These are phyloP conservation scores for Eledona agricola DNA, from an alignment of 2,888 invertebrate genomes.

Conservation along the genomic window DNA sequence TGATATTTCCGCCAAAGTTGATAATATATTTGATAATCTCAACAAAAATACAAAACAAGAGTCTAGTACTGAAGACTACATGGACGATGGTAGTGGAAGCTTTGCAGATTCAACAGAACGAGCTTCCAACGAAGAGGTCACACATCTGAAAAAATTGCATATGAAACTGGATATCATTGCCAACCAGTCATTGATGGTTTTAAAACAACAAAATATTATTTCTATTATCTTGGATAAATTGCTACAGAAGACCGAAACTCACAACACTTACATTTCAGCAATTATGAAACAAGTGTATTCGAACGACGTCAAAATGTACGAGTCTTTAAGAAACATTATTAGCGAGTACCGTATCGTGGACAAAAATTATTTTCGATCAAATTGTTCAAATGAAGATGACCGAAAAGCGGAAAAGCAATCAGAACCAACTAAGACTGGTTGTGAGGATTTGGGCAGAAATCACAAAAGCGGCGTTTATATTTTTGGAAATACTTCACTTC, in stretches of 20 bases:
- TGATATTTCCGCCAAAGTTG: constrained; percentile 61
- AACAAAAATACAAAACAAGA: constrained; percentile 46
- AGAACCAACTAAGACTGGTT: constrained; percentile 53
- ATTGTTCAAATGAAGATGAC: constrained; percentile 2
- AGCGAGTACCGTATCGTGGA: constrained; percentile 23
- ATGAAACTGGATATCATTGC: too few species aligned
- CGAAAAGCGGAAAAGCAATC: neutral
- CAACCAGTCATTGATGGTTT: too few species aligned
- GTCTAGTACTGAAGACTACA: constrained; percentile 40
- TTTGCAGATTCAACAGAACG: constrained; percentile 47
- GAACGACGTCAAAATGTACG: too few species aligned
- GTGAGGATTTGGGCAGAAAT: constrained; percentile 59
- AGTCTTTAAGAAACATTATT: too few species aligned
- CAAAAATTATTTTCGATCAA: neutral
- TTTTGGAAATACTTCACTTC: constrained; percentile 44
- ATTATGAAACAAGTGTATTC: too few species aligned
- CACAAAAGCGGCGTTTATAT: constrained; percentile 62
- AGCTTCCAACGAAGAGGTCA: constrained; percentile 52
- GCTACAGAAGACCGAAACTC: too few species aligned
- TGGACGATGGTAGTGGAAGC: constrained; percentile 46
- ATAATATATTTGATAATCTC: constrained; percentile 60
- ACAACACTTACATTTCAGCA: too few species aligned
- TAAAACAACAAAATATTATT: too few species aligned
- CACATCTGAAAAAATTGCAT: constrained; percentile 53
- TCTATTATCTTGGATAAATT: too few species aligned